phyloP scores from a whole-genome alignment of 2,888 invertebrate species.

The Platycheirus albimanus region DNA sequence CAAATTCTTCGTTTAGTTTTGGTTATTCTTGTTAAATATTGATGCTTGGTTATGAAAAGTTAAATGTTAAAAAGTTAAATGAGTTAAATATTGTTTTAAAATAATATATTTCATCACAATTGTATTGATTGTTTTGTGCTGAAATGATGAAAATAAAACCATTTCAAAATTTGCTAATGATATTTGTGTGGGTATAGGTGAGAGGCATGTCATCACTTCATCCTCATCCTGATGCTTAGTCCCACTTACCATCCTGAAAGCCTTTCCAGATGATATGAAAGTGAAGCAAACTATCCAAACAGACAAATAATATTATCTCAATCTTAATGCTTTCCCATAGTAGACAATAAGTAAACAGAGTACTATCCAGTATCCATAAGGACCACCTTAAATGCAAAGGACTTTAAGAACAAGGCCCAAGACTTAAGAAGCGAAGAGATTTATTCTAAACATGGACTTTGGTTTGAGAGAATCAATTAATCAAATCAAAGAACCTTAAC shows the following conservation, averaged over 20 bases:
- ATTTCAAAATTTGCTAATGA: too few species aligned
- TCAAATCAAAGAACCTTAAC: conserved; percentile 55
- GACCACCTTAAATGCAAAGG: conserved; percentile 12
- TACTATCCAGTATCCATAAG: conserved; percentile 12
- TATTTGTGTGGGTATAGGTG: too few species aligned
- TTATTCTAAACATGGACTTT: conserved; percentile 22
- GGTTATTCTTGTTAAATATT: not conserved
- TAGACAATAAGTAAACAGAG: conserved; percentile 15
- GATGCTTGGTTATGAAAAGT: not conserved
- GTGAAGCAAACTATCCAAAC: conserved; percentile 32
- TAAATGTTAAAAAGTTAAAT: not conserved
- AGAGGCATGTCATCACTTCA: not conserved
- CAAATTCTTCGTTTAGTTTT: not conserved
- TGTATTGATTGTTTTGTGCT: too few species aligned
- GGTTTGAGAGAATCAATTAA: conserved; percentile 57
- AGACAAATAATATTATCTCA: conserved; percentile 60
- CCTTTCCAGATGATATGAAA: too few species aligned
- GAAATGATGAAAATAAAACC: too few species aligned
- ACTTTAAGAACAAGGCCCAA: conserved; percentile 10
- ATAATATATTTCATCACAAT: too few species aligned
- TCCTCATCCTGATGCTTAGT: not conserved
- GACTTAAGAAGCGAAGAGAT: conserved; percentile 9
- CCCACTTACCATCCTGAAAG: not conserved
- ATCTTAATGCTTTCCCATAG: conserved; percentile 36
- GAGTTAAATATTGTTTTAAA: not conserved